Evolutionary conservation across 2,888 invertebrate species (phyloP).

Genomic region (Uropetala carovei): DNA sequence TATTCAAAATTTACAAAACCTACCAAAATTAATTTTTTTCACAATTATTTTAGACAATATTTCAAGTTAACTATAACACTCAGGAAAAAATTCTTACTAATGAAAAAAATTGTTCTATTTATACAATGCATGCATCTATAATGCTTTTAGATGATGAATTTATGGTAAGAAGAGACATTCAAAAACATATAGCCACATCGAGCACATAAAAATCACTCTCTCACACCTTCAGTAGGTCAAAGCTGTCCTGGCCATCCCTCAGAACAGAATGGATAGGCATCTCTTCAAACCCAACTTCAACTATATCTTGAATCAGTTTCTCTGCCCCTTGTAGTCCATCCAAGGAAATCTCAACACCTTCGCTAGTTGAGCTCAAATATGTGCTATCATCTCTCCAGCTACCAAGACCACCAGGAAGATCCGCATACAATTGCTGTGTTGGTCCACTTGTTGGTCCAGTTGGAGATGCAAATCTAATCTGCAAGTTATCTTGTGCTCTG

Average conservation of each 20-base stretch:
- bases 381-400: constrained; percentile 90
- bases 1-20: background rate
- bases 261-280: background rate
- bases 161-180: constrained; percentile 42
- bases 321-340: constrained; percentile 68
- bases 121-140: background rate
- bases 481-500: constrained; percentile 70
- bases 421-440: constrained; percentile 80
- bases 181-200: constrained; percentile 60
- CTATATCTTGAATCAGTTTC: constrained; percentile 69
- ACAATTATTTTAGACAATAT: background rate
- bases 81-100: background rate
- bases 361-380: constrained; percentile 79
- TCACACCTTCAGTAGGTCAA: constrained; percentile 58
- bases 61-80: background rate
- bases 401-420: constrained; percentile 87
- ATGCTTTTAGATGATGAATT: constrained; percentile 61
- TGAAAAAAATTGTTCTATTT: background rate
- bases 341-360: constrained; percentile 10
- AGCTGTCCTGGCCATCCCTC: background rate
- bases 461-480: background rate
- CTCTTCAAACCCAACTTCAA: constrained; percentile 68
- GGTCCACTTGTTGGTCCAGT: background rate
- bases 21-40: background rate
- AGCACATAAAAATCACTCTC: constrained; percentile 48